Evolutionary conservation across 1,140 invertebrate species (phyloP), one percentile per base, ranked within the genome.

Genomic region (Magallana ariakensis): DNA sequence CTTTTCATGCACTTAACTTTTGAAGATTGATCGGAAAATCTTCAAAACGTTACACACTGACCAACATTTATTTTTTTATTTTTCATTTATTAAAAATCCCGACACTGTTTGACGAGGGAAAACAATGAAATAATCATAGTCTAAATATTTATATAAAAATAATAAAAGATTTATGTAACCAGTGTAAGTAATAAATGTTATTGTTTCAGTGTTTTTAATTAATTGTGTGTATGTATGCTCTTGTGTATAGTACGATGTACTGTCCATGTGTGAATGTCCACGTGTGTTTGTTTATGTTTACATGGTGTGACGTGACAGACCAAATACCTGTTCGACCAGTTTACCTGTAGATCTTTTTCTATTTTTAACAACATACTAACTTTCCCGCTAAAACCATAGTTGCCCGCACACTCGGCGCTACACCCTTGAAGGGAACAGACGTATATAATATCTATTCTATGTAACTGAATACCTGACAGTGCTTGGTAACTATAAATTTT

Each of bases 251-350:
- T 58, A 58, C 5, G 57, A 1, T 6, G 57, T 58, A 1, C 10
- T 58, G 10, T 58, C 57, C 57, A 58, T 58, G 57, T 58, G 57
- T 16, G 57, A 58, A 58, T 58, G 57, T 58, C 57, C 57, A 58
- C 57, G 57, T 58, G 57, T 58, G 57, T 58, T n/a, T n/a, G n/a
- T n/a, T 58, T 58, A 58, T 58, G 57, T 58, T 58, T 58, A 58
- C 57, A 1, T 13, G 16, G 1, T 16, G 57, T 58, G 57, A 58
- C 57, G 16, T 58, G 57, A 58, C 57, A 5, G 1, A 58, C 57
- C 16, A 13, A 10, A 58, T 58, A 58, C 57, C 57, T 58, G 57
- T 58, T 58, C 57, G 57, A 58, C 57, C 57, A 58, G 10, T 58
- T 58, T 58, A 58, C 57, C 57, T 58, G 57, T 16, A 33, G 33